Conservation (phyloP, 2,797 vertebrate species). For the Serranus cabrilla region DNA sequence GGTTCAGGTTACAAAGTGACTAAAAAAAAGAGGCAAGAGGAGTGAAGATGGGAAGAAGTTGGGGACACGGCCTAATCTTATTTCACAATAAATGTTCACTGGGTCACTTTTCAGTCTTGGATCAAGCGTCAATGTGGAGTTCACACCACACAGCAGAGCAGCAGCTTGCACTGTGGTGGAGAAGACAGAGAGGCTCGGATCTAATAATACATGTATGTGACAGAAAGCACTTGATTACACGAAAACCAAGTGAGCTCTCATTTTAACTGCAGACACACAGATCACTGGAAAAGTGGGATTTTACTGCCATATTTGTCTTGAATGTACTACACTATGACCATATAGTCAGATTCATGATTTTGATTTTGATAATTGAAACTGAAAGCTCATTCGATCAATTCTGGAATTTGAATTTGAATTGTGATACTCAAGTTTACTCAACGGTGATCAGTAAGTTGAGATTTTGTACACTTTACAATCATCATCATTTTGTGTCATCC, state of each 20-base stretch:
- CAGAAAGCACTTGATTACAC: constrained; percentile 1
- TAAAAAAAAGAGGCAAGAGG: constrained; percentile 47
- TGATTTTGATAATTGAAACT: too few relatives aligned
- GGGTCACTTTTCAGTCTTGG: constrained; percentile 7
- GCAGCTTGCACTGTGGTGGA: background rate
- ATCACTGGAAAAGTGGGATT: too few relatives aligned
- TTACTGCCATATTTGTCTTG: too few relatives aligned
- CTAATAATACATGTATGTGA: background rate
- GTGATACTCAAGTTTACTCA: background rate
- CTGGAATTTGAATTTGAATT: too few relatives aligned
- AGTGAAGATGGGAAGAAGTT: constrained; percentile 23
- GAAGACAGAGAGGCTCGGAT: background rate
- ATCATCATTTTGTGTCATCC: too few relatives aligned
- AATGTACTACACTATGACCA: too few relatives aligned
- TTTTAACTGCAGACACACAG: constrained; percentile 3
- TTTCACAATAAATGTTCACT: constrained; percentile 83
- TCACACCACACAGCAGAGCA: constrained; percentile 1
- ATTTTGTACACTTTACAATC: too few relatives aligned
- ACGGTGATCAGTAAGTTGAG: too few relatives aligned
- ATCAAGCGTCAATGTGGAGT: constrained; percentile 12
- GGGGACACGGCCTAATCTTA: constrained; percentile 47
- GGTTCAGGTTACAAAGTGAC: constrained; percentile 46
- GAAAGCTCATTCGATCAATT: too few relatives aligned
- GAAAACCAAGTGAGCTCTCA: background rate
- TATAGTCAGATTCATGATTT: too few relatives aligned